Percentiles rank a stretch among this genome's conserved stretches.
phyloP scores from a whole-genome alignment of 2,797 vertebrate species.

The Sylvia borin region DNA sequence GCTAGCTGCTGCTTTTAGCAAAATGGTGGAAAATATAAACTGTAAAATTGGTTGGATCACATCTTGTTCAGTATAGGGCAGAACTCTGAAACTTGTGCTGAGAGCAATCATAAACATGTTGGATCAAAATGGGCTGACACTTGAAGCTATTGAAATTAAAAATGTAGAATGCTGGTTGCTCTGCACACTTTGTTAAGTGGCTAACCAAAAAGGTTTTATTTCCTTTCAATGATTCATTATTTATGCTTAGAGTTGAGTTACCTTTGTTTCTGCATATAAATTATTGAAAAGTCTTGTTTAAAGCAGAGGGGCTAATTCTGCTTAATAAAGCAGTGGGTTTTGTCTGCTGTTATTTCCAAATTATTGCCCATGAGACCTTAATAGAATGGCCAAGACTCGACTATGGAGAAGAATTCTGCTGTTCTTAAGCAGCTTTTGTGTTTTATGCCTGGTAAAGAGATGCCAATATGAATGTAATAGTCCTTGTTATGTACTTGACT shows the following conservation, averaged over 20 bases:
- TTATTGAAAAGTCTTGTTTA: slow-evolving; percentile 19
- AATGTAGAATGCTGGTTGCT: not conserved
- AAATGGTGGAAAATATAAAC: not conserved
- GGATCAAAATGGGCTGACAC: not conserved
- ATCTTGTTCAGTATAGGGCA: not conserved
- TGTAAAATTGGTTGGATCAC: not conserved
- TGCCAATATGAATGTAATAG: not conserved
- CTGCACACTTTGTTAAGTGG: not conserved
- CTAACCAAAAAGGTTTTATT: not conserved
- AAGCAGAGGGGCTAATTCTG: not conserved
- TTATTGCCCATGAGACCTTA: not conserved
- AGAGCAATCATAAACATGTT: not conserved
- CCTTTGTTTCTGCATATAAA: not conserved
- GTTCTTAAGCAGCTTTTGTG: not conserved
- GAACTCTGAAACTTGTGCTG: not conserved
- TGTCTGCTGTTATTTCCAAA: not conserved
- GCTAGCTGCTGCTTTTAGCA: not conserved
- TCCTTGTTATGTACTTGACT: not conserved
- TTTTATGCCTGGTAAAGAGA: not conserved
- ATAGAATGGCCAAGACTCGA: not conserved
- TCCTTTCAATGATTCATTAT: slow-evolving; percentile 35
- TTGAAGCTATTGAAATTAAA: not conserved
- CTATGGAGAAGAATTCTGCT: not conserved
- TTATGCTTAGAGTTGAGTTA: slow-evolving; percentile 42
- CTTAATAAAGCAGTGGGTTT: not conserved